Conservation (phyloP, 1,140 invertebrate genomes). For the Nymphalis io region DNA sequence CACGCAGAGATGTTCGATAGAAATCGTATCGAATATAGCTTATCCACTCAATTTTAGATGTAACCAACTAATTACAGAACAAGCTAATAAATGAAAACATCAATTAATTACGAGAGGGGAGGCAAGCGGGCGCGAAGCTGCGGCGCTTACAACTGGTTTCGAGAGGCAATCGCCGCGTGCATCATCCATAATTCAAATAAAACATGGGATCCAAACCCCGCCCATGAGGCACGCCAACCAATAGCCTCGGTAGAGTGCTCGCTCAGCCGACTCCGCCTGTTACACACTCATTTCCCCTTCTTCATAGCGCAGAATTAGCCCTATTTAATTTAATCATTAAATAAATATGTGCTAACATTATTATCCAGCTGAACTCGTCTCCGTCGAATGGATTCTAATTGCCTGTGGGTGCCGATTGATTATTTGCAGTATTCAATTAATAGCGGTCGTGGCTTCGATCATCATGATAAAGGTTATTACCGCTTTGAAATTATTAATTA, state of each 20-base stretch:
- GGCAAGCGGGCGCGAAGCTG: conserved; percentile 70
- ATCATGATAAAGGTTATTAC: conserved; percentile 53
- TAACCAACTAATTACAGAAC: conserved; percentile 55
- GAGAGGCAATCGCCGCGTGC: conserved; percentile 58
- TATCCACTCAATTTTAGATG: conserved; percentile 30
- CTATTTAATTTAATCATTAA: conserved; percentile 68
- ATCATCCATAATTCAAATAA: conserved; percentile 79
- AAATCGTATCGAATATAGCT: conserved; percentile 28
- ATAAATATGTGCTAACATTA: conserved; percentile 67
- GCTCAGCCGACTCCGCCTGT: conserved; percentile 66
- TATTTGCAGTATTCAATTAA: conserved; percentile 68
- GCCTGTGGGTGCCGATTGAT: conserved; percentile 62
- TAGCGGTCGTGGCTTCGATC: conserved; percentile 57
- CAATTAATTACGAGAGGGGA: conserved; percentile 76
- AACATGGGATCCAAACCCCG: conserved; percentile 75
- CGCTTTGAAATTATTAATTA: conserved; percentile 45
- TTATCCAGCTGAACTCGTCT: conserved; percentile 50
- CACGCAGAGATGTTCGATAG: conserved; percentile 21
- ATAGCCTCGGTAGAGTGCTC: conserved; percentile 60
- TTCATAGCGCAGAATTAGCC: conserved; percentile 65
- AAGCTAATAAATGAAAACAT: conserved; percentile 77
- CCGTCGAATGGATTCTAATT: conserved; percentile 57
- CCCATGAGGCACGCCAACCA: conserved; percentile 71
- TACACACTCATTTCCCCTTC: conserved; percentile 64
- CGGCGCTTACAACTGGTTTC: conserved; percentile 73